Evolutionary conservation across 2,113 vertebrate species (phyloP).

Genomic region (Athene cunicularia): DNA sequence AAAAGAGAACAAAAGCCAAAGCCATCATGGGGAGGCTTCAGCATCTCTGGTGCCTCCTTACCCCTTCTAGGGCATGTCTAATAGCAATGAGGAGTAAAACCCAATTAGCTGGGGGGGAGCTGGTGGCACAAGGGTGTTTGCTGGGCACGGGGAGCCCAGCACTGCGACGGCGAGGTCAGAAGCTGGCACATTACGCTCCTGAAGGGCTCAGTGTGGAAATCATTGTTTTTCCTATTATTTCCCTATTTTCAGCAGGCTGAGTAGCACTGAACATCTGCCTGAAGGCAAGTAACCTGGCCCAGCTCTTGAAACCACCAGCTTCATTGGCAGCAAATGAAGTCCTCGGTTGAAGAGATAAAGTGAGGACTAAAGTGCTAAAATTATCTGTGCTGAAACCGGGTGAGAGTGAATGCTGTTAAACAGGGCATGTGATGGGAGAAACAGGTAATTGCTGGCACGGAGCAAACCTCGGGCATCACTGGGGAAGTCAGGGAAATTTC

Average conservation of each 20-base stretch:
- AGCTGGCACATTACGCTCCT: not conserved
- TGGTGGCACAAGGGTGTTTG: not conserved
- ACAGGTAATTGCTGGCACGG: not conserved
- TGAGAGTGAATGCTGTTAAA: not conserved
- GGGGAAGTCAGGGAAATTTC: not conserved
- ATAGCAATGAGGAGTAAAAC: not conserved
- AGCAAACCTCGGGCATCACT: not conserved
- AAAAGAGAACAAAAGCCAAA: slow-evolving; percentile 15
- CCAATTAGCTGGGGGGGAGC: not conserved
- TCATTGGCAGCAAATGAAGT: slow-evolving; percentile 20
- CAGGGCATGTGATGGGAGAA: not conserved
- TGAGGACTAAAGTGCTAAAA: not conserved
- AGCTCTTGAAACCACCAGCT: slow-evolving; percentile 3
- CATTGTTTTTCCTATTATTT: slow-evolving; percentile 26
- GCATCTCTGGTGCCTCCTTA: not conserved
- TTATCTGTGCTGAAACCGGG: not conserved
- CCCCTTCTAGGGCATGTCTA: not conserved
- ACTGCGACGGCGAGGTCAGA: not conserved
- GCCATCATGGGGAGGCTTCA: not conserved
- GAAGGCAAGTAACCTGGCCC: slow-evolving; percentile 34
- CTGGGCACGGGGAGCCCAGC: not conserved
- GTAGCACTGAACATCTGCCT: slow-evolving; percentile 19
- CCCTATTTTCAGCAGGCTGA: not conserved
- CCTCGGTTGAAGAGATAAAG: not conserved
- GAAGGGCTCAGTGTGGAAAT: not conserved